phyloP scores from a whole-genome alignment of 2,888 invertebrate genomes.

The Malthinus seriepunctatus region DNA sequence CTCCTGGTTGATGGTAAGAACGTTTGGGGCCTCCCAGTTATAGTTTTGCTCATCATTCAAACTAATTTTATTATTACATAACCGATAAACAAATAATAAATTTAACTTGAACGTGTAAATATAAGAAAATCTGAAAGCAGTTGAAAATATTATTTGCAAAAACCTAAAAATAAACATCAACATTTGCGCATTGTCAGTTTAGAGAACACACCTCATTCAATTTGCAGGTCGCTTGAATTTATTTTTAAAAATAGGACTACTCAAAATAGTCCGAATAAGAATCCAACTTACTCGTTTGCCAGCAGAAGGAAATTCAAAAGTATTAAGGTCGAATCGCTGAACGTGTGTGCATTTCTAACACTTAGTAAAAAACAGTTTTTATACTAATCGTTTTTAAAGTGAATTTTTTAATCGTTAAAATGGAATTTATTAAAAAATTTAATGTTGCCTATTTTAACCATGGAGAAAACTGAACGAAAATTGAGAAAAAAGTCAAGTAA shows the following conservation, averaged over 20 bases:
- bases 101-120: neutral
- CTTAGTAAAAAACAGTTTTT: conserved; percentile 22
- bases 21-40: too few relatives aligned
- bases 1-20: too few relatives aligned
- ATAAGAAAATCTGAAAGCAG: neutral
- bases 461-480: conserved; percentile 33
- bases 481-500: conserved; percentile 24
- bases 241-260: conserved; percentile 46
- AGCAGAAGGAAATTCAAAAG: conserved; percentile 44
- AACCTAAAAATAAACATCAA: conserved; percentile 22
- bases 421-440: conserved; percentile 35
- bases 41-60: too few relatives aligned
- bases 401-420: conserved; percentile 26
- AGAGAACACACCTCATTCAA: conserved; percentile 29
- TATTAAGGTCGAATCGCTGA: conserved; percentile 42
- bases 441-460: conserved; percentile 27
- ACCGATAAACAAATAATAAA: neutral
- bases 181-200: conserved; percentile 23
- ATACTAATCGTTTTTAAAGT: conserved; percentile 18
- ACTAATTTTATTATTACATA: too few relatives aligned
- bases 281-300: conserved; percentile 43
- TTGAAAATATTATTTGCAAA: conserved; percentile 6
- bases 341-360: conserved; percentile 42
- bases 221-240: conserved; percentile 45
- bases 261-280: conserved; percentile 38